Base-by-base conservation (phyloP, 1,140 invertebrate genomes). In the Rhynchophorus ferrugineus region DNA sequence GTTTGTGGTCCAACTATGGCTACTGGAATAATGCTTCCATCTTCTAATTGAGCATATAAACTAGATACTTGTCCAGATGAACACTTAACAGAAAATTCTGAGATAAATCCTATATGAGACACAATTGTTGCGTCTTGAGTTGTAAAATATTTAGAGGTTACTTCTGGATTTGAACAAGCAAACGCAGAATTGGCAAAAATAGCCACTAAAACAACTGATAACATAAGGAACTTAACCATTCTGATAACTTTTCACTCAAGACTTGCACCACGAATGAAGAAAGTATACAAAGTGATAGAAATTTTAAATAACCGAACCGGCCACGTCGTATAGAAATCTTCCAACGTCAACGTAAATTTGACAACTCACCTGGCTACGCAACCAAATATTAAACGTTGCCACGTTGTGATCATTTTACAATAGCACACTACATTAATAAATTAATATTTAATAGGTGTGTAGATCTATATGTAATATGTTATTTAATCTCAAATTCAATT, bases 111-210 rank as follows among this genome's bases (percentile, higher is more conserved):
- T 54, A 90, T 81, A 63, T 86, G 83, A 37, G 84, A 85, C 1
- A 95, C 78, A 51, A 95, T 82, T 38, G 91, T 94, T 3, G 87
- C 89, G 78, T 96, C 92, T 67, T 85, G 79, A 3, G 91, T 94
- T 37, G 91, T 91, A 72, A 95, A 95, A 0, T 82, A 78, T 14
- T 73, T 78, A 1, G 81, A 75, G 49, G 77, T 75, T 7, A 84
- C 79, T 70, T 84, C 14, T 61, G 83, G 73, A 71, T 82, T 75
- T 61, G 71, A 68, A 62, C 82, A 84, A 39, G 68, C 48, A 13
- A 33, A 52, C 37, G 59, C 54, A 16, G 45, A 48, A 37, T 39
- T 54, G 9, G 44, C 24, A 13, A 45, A 13, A 22, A 55, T 41
- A 38, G 43, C 34, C 14, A 56, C 16, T 1, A 45, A 45, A 2